phyloP scores from a whole-genome alignment of 2,888 invertebrate genomes.

The Acanthosepion lycidas region DNA sequence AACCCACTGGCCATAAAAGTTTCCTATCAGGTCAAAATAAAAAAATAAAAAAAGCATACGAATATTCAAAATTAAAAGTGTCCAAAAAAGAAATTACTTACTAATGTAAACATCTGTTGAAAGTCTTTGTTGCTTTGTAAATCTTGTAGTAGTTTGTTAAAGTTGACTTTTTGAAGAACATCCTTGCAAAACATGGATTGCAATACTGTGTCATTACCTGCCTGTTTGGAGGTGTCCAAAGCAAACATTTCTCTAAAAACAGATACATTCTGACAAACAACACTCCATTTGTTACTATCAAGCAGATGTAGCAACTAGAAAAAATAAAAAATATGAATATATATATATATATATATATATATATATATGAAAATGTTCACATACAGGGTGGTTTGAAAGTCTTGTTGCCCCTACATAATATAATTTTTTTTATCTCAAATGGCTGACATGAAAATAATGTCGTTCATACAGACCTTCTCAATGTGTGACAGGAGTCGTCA shows the following conservation, averaged over 20 bases:
- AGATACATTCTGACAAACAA: background rate
- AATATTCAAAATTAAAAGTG: too few species aligned
- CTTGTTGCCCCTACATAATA: too few species aligned
- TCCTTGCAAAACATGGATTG: background rate
- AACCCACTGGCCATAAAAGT: too few species aligned
- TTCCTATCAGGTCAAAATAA: too few species aligned
- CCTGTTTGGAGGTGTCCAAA: background rate
- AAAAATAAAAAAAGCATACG: too few species aligned
- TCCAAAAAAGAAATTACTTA: background rate
- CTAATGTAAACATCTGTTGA: background rate
- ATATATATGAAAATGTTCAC: background rate
- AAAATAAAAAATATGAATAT: background rate
- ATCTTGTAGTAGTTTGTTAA: background rate
- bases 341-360: background rate
- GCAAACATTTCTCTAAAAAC: background rate
- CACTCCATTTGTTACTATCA: background rate
- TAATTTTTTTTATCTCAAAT: too few species aligned
- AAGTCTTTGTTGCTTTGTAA: background rate
- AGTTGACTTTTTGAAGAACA: background rate
- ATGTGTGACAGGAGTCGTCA: too few species aligned
- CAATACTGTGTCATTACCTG: background rate
- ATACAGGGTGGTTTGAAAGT: too few species aligned
- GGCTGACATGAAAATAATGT: too few species aligned
- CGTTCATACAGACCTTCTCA: too few species aligned
- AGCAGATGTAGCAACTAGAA: background rate